Evolutionary conservation across 2,888 invertebrate species (phyloP), one percentile per base, ranked within the genome.

Genomic region (Molanna angustata): DNA sequence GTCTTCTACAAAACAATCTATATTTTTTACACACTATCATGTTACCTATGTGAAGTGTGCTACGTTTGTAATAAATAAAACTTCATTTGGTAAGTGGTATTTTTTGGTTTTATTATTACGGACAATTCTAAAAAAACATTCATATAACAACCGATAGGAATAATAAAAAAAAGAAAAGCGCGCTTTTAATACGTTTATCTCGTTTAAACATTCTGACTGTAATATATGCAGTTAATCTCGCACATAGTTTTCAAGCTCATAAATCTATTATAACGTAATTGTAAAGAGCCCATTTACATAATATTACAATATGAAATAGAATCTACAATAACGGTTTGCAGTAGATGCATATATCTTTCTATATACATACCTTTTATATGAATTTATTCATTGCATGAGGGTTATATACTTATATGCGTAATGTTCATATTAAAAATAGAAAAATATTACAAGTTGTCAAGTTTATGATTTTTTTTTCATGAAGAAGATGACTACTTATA

Each of bases 161-260:
- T n/a, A 27, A 7, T 27, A 7, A 27, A 27, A 27, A 27, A 27
- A 27, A 27, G 11, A 27, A 27, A 6, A 27, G 27, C 27, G 27
- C 27, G n/a, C n/a, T n/a, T n/a, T 18, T 46, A 46, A 46, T 46
- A 19, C 46, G 35, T 33, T 46, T 46, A 46, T 46, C 46, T 9
- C 13, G 18, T 18, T 37, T 37, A n/a, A 37, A 33, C 46, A 46
- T 46, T 46, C 46, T 46, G 46, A 33, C 46, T 35, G 31, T 46
- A 46, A 46, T 46, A 22, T 46, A 46, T 46, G 46, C 46, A 46
- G 46, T 46, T 46, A 46, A 46, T 46, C 46, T 46, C 46, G 20
- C 35, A 20, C 37, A 46, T 33, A 32, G 32, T 22, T 31, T 46
- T 46, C 46, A 19, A 18, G 46, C 46, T 18, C 46, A 46, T 46